A percentile compares a stretch with the other conserved stretches of the same genome.
Evolutionary conservation across 2,113 vertebrate species (phyloP).

Genomic region (Acrocephalus kingi): DNA sequence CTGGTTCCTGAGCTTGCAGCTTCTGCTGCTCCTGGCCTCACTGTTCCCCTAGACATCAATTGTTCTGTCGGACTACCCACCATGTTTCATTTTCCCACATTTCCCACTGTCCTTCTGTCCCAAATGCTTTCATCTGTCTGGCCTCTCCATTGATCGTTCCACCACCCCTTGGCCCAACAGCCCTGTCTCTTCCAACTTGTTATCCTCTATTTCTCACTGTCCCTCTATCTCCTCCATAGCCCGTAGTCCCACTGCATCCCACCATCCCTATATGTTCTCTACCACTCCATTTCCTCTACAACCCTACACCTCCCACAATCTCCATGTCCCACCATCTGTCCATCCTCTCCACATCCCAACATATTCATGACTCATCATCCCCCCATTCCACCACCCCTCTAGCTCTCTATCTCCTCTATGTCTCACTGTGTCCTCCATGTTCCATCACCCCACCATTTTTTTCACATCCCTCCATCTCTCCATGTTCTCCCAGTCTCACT

Average conservation of each 20-base stretch:
- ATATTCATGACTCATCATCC: neutral
- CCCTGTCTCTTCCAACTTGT: neutral
- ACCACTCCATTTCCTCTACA: neutral
- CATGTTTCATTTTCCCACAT: neutral
- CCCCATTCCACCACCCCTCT: neutral
- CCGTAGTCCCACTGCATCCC: rapidly evolving
- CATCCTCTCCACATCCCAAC: neutral
- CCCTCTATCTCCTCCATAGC: neutral
- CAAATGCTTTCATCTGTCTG: neutral
- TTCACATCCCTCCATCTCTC: neutral
- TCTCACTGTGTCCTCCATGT: neutral
- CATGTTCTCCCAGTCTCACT: neutral
- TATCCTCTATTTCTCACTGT: neutral
- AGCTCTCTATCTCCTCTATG: neutral
- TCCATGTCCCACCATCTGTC: neutral
- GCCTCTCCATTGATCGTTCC: rapidly evolving
- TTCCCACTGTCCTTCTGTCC: neutral
- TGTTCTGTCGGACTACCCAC: neutral
- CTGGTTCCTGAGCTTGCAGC: neutral
- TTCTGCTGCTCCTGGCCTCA: neutral
- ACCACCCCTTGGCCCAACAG: neutral
- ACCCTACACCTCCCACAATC: neutral
- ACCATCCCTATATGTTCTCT: neutral
- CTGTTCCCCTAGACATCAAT: neutral
- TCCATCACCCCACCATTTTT: neutral